phyloP scores from a whole-genome alignment of 2,113 vertebrate genomes.

The Clarias macrocephalus region DNA sequence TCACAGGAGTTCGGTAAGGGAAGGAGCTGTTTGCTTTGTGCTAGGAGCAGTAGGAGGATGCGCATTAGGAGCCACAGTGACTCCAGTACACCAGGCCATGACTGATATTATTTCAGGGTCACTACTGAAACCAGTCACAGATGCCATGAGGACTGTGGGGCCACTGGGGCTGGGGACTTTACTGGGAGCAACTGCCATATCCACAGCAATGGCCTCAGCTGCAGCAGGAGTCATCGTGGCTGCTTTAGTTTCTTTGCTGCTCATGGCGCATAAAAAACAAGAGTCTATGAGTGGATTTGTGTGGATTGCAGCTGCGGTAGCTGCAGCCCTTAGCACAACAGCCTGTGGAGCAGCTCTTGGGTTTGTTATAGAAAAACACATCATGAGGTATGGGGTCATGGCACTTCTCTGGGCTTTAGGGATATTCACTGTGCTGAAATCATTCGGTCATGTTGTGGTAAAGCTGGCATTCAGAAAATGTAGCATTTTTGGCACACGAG shows the following conservation, averaged over 20 bases:
- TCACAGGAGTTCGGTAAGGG: constrained; percentile 26
- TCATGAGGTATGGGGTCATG: constrained; percentile 57
- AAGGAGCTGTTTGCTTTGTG: constrained; percentile 60
- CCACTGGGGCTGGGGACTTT: constrained; percentile 67
- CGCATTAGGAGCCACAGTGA: constrained; percentile 66
- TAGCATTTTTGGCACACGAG: constrained; percentile 4
- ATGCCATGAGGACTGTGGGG: constrained; percentile 62
- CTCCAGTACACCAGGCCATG: constrained; percentile 59
- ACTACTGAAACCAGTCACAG: constrained; percentile 59
- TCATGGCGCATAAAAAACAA: constrained; percentile 37
- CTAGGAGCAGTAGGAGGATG: constrained; percentile 68
- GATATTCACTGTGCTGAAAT: constrained; percentile 62
- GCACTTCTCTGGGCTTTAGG: constrained; percentile 62
- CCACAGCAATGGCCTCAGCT: constrained; percentile 60
- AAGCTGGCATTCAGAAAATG: constrained; percentile 52
- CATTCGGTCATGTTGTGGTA: constrained; percentile 52
- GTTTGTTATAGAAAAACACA: constrained; percentile 56
- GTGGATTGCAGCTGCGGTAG: constrained; percentile 60
- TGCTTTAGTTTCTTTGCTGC: constrained; percentile 53
- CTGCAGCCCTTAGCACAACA: constrained; percentile 55
- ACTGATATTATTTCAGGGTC: constrained; percentile 51
- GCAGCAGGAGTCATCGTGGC: constrained; percentile 66
- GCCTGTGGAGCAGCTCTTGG: constrained; percentile 64
- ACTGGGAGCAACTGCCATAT: constrained; percentile 65
- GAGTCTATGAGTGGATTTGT: constrained; percentile 8